Base-by-base conservation (phyloP, 1,140 invertebrate species). In the Spodoptera litura region DNA sequence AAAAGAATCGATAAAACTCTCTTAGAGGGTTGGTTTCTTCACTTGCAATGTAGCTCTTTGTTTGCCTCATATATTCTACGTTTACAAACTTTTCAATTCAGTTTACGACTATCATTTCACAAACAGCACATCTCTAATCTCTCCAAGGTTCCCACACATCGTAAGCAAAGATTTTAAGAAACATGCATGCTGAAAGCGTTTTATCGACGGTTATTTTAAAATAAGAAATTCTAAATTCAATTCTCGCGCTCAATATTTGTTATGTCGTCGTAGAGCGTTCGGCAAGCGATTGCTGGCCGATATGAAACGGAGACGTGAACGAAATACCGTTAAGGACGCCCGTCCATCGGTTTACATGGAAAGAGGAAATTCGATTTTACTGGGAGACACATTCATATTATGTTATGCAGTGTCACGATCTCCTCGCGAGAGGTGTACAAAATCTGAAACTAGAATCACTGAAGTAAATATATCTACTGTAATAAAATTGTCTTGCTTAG, bases 161-260 rank as follows among this genome's bases (percentile, higher is more conserved):
- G 25, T 61, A 74, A 74, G 55, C 38, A 12, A 25, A n/a, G 56
- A 51, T 74, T 73, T 61, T 51, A 61, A 27, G 25, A 58, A 20
- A 25, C 12, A 61, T 13, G 44, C 53, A 62, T 53, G 53, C 55
- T 4, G 68, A 72, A 76, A 80, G 20, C 53, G 66, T 58, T 77
- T 82, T 77, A 73, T 78, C 70, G 62, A 35, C 31, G n/a, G 59
- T 71, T 66, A 75, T 76, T 79, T 83, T 61, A 81, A 81, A 83
- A 81, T 81, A 75, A 77, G 38, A 80, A 66, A 78, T 81, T 83
- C 78, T 53, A 76, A 81, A 83, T 83, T 85, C 80, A 83, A 85
- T 85, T 85, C 71, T 73, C 80, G 71, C 49, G 52, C 59, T 72
- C 81, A 85, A 87, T 87, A 83, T 87, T 85, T 85, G 85, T 82